Evolutionary conservation across 2,797 vertebrate genomes (phyloP).

Genomic region (Muraenolepis orangiensis): DNA sequence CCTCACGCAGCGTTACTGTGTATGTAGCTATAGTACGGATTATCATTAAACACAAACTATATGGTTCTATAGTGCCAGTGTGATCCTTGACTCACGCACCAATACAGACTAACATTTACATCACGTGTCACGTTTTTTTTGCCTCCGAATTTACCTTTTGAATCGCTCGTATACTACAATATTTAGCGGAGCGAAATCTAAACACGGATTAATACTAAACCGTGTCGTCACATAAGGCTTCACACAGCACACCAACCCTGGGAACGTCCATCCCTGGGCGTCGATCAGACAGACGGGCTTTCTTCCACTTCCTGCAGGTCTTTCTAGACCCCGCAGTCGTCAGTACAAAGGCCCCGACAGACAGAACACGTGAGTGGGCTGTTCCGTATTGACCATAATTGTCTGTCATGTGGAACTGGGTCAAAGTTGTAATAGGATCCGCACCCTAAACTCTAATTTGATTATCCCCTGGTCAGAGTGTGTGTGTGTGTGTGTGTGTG

Average conservation of each 20-base stretch:
- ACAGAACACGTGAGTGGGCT: not conserved
- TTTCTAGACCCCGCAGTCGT: not conserved
- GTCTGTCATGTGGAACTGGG: constrained; percentile 16
- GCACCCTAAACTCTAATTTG: constrained; percentile 36
- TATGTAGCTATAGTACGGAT: too few relatives aligned
- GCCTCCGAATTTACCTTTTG: too few relatives aligned
- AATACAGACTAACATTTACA: too few relatives aligned
- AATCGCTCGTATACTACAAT: too few relatives aligned
- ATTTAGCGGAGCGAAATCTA: too few relatives aligned
- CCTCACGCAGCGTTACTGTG: too few relatives aligned
- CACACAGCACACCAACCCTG: not conserved
- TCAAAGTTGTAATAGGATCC: constrained; percentile 44
- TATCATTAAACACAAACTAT: too few relatives aligned
- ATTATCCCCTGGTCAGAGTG: constrained; percentile 29
- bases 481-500: not conserved
- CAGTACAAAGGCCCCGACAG: not conserved
- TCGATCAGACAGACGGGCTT: not conserved
- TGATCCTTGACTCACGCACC: too few relatives aligned
- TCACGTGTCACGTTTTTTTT: too few relatives aligned
- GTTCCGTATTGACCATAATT: not conserved
- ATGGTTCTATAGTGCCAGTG: too few relatives aligned
- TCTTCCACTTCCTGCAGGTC: not conserved
- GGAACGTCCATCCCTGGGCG: too few relatives aligned
- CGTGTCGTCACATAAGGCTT: not conserved
- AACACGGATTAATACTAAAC: not conserved